phyloP scores from a whole-genome alignment of 2,797 vertebrate genomes.

The Sebastes matsubarae region DNA sequence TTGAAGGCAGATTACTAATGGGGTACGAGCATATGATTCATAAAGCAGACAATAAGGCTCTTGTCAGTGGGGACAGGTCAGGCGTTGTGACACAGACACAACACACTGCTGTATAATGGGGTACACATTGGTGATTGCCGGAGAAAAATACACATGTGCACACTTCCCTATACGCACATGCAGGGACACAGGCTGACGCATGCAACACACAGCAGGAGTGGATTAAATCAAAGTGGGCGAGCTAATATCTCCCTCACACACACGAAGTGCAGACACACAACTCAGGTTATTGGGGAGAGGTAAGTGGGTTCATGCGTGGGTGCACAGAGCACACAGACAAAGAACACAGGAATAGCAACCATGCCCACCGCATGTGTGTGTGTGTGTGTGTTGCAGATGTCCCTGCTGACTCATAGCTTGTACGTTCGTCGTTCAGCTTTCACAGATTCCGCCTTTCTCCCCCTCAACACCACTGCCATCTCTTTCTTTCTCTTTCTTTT shows the following conservation, averaged over 20 bases:
- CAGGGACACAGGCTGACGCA: not conserved
- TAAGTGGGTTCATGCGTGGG: constrained; percentile 81
- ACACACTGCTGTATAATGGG: constrained; percentile 16
- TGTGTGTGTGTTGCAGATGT: constrained; percentile 67
- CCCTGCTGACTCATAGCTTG: constrained; percentile 81
- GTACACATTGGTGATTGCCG: not conserved
- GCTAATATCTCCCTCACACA: constrained; percentile 54
- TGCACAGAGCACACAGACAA: constrained; percentile 71
- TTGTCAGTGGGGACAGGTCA: constrained; percentile 56
- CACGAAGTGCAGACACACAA: constrained; percentile 39
- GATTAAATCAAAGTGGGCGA: constrained; percentile 59
- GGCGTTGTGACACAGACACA: constrained; percentile 48
- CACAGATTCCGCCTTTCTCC: constrained; percentile 75
- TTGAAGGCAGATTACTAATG: constrained; percentile 67
- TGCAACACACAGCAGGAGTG: constrained; percentile 6
- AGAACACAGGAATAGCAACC: constrained; percentile 75
- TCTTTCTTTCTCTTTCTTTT: constrained; percentile 46
- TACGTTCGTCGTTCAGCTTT: constrained; percentile 79
- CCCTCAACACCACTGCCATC: constrained; percentile 64
- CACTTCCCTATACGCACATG: not conserved
- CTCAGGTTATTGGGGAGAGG: constrained; percentile 71
- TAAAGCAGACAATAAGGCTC: constrained; percentile 55
- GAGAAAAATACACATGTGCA: constrained; percentile 2
- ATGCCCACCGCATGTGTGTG: constrained; percentile 57
- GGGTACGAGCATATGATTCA: constrained; percentile 71